Conservation (phyloP, 2,888 invertebrate species). For the Agrochola lota region DNA sequence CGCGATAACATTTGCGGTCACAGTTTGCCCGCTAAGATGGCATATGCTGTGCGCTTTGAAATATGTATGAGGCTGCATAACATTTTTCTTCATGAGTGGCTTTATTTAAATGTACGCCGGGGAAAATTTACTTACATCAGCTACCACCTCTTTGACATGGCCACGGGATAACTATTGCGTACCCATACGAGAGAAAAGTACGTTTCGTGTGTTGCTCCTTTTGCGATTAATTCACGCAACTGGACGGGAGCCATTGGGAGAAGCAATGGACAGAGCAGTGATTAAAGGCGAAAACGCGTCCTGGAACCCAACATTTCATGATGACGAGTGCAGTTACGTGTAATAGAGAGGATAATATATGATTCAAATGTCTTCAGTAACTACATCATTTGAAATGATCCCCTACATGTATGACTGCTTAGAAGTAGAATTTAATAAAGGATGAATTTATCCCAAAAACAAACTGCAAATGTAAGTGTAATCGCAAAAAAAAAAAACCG, state of each 20-base stretch:
- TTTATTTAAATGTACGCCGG: not conserved
- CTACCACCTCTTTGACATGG: not conserved
- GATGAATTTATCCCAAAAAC: too few relatives aligned
- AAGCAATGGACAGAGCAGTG: not conserved
- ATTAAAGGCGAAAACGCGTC: not conserved
- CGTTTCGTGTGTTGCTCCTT: not conserved
- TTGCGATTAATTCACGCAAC: not conserved
- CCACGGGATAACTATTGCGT: not conserved
- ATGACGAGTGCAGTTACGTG: not conserved
- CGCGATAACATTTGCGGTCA: not conserved
- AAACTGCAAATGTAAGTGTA: too few relatives aligned
- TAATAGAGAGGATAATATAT: not conserved
- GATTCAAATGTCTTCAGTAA: too few relatives aligned
- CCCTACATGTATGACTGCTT: too few relatives aligned
- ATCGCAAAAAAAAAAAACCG: too few relatives aligned
- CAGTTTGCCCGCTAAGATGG: not conserved
- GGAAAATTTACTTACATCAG: not conserved
- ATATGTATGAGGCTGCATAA: not conserved
- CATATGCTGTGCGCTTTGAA: not conserved
- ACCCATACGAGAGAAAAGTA: too few relatives aligned
- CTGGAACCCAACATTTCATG: not conserved
- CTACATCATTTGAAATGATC: too few relatives aligned
- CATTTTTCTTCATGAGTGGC: not conserved
- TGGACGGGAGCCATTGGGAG: not conserved
- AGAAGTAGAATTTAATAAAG: too few relatives aligned